These are phyloP conservation scores for Pelodiscus sinensis DNA, from an alignment of 2,113 vertebrate genomes.

Conservation along the genomic window DNA sequence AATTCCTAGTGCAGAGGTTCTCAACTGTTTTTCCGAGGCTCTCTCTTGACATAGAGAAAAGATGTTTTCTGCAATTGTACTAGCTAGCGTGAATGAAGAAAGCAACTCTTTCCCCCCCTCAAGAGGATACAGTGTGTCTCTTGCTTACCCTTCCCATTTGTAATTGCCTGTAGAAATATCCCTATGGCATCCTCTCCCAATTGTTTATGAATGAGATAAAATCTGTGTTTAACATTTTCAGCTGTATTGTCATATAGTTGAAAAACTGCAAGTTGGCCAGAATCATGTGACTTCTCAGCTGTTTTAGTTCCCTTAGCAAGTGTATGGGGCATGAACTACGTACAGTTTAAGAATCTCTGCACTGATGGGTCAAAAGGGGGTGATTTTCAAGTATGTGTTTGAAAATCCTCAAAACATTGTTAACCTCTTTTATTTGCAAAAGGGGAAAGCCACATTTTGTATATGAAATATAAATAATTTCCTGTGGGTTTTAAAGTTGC, in stretches of 20 bases:
- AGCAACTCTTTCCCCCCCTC: slow-evolving; percentile 39
- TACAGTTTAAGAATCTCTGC: slow-evolving; percentile 47
- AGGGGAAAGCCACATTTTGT: slow-evolving; percentile 55
- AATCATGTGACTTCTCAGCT: slow-evolving; percentile 12
- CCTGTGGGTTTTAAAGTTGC: slow-evolving; percentile 73
- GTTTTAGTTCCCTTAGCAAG: slow-evolving; percentile 34
- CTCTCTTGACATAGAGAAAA: not conserved
- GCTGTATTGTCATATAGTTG: slow-evolving; percentile 17
- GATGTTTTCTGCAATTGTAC: not conserved
- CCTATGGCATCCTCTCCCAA: not conserved
- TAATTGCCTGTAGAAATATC: not conserved
- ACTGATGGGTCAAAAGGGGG: slow-evolving; percentile 39
- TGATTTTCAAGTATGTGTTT: slow-evolving; percentile 48
- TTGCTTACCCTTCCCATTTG: not conserved
- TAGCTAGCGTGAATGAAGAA: slow-evolving; percentile 8
- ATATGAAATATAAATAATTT: slow-evolving; percentile 72
- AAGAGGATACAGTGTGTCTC: slow-evolving; percentile 1
- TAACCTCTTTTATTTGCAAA: slow-evolving; percentile 70
- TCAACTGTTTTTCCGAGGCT: rapidly evolving
- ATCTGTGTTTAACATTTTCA: slow-evolving; percentile 37
- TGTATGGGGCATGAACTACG: slow-evolving; percentile 16
- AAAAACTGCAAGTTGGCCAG: slow-evolving; percentile 49
- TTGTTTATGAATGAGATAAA: slow-evolving; percentile 15
- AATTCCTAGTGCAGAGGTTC: rapidly evolving
- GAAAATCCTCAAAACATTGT: slow-evolving; percentile 66